phyloP scores from a whole-genome alignment of 2,888 invertebrate species.

The Lacanobia oleracea region DNA sequence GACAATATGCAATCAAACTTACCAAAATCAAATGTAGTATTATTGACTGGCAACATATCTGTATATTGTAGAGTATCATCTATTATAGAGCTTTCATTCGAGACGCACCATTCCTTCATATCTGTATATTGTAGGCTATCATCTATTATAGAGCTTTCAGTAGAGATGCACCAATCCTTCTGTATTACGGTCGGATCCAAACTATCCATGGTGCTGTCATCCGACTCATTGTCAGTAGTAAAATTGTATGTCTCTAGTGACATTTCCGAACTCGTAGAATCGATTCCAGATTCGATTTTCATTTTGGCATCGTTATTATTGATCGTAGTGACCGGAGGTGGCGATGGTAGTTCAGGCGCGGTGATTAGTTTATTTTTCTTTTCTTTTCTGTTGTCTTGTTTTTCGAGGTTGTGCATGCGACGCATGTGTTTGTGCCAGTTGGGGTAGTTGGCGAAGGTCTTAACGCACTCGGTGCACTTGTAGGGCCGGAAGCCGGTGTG shows the following conservation, averaged over 20 bases:
- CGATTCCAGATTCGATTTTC: slow-evolving; percentile 63
- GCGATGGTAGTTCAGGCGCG: slow-evolving; percentile 21
- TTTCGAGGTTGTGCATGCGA: slow-evolving; percentile 77
- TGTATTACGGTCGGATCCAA: slow-evolving; percentile 72
- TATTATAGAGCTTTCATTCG: slow-evolving; percentile 59
- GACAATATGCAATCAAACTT: slow-evolving; percentile 50
- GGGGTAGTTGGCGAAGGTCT: slow-evolving; percentile 89
- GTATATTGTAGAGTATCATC: slow-evolving; percentile 65
- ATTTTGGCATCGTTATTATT: slow-evolving; percentile 53
- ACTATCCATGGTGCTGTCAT: slow-evolving; percentile 74
- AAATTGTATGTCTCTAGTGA: slow-evolving; percentile 61
- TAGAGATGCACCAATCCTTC: slow-evolving; percentile 71
- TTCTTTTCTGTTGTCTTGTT: slow-evolving; percentile 55
- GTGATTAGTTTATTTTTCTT: slow-evolving; percentile 18
- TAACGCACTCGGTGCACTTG: slow-evolving; percentile 89
- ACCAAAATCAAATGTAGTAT: slow-evolving; percentile 70
- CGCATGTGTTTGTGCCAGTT: slow-evolving; percentile 91
- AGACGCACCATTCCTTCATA: slow-evolving; percentile 68
- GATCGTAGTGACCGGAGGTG: slow-evolving; percentile 27
- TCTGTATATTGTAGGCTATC: slow-evolving; percentile 60
- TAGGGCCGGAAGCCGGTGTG: slow-evolving; percentile 90
- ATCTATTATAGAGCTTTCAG: slow-evolving; percentile 54
- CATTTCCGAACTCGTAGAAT: slow-evolving; percentile 69
- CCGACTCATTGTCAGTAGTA: slow-evolving; percentile 56
- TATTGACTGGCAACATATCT: slow-evolving; percentile 68